Evolutionary conservation across 2,113 vertebrate genomes (phyloP), one percentile per base, ranked within the genome.

Genomic region (Calyptomena viridis): DNA sequence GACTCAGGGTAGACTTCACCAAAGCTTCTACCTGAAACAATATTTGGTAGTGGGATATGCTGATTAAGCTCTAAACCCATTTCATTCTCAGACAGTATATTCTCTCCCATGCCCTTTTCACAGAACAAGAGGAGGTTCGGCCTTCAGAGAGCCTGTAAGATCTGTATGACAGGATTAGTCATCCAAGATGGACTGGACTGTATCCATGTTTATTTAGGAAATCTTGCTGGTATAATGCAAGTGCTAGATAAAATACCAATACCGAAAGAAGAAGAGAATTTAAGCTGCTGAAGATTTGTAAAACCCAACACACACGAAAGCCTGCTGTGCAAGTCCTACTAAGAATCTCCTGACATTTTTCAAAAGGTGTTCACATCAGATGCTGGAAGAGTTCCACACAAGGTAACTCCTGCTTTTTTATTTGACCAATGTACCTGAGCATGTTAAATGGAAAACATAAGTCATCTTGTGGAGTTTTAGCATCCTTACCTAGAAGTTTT

Each of bases 1-100:
- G 83, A 88, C 96, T 96, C 93, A 99, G 90, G 1, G 99, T 99
- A 2, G 98, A 97, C 19, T 98, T 98, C 71, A 99, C 92, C 74
- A 99, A 96, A 77, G 89, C 96, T 94, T 98, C 98, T 66, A 99
- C 99, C 99, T 99, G 95, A 81, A 95, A 93, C 15, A 84, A 5
- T 30, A 59, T 33, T 52, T 64, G 42, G 92, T 79, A 55, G 5
- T 14, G 27, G 46, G 19, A 2, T 25, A 52, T 7, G 19, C 47
- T 79, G 42, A 55, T 49, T 64, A 52, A 73, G 13, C 39, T 58
- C 35, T 9, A 42, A 9, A 69, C 5, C 3, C 2, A 46, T 63
- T 77, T 85, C 39, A 12, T 31, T 69, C n/a, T 85, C 40, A 67
- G 72, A 56, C 28, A 88, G 49, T 35, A 24, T 69, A 42, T 87